A percentile compares a stretch with the other conserved stretches of the same genome.
phyloP scores from a whole-genome alignment of 2,113 vertebrate genomes.

The Xenus cinereus region DNA sequence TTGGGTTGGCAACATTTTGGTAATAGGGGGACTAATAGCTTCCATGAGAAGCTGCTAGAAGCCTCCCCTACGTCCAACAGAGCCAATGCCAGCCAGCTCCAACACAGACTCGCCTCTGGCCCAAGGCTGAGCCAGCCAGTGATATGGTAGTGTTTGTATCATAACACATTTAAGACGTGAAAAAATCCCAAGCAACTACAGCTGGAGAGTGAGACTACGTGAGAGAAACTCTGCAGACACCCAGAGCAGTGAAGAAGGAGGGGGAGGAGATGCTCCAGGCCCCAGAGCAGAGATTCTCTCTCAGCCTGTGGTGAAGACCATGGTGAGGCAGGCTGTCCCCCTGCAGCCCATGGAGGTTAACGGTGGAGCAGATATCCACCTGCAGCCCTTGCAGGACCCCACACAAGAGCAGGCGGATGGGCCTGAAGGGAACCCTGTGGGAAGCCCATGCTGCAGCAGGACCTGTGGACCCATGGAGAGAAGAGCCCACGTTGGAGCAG shows the following conservation, averaged over 20 bases:
- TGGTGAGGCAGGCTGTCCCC: neutral
- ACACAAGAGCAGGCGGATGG: neutral
- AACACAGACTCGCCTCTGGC: neutral
- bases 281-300: neutral
- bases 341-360: neutral
- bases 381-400: neutral
- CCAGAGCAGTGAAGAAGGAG: neutral
- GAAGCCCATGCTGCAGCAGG: neutral
- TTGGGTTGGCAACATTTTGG: neutral
- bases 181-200: neutral
- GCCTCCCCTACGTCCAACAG: neutral
- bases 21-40: neutral
- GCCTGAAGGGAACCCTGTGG: neutral
- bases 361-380: neutral
- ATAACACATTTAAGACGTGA: neutral
- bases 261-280: neutral
- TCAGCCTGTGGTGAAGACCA: neutral
- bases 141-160: too few relatives aligned
- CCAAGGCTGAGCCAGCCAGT: neutral
- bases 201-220: neutral
- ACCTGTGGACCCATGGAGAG: neutral
- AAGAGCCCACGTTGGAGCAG: neutral
- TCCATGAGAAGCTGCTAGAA: neutral
- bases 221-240: neutral
- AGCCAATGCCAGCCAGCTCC: neutral